Percentiles rank a stretch among this genome's conserved stretches.
Evolutionary conservation across 2,888 invertebrate genomes (phyloP).

Genomic region (Plebejus anna): DNA sequence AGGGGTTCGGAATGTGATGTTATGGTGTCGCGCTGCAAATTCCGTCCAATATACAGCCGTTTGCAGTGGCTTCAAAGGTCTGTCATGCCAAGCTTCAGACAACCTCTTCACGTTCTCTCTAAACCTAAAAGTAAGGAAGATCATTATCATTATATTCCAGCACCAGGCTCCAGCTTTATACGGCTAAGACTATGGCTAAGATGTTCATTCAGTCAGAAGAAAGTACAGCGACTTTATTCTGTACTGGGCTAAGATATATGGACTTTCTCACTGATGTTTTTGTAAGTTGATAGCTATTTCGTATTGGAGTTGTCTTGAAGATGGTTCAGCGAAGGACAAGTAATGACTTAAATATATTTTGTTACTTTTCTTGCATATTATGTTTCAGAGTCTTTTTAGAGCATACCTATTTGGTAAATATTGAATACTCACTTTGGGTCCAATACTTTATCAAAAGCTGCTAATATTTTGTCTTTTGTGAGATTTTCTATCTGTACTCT

Average conservation of each 20-base stretch:
- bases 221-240: too few species aligned
- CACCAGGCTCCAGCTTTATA: not conserved
- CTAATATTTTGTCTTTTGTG: constrained; percentile 69
- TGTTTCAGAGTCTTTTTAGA: too few species aligned
- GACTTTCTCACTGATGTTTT: too few species aligned
- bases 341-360: too few species aligned
- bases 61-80: constrained; percentile 79
- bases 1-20: constrained; percentile 67
- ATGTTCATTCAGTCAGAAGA: too few species aligned
- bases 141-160: not conserved
- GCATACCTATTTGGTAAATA: too few species aligned
- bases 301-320: too few species aligned
- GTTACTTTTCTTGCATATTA: too few species aligned
- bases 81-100: constrained; percentile 78
- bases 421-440: constrained; percentile 66
- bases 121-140: constrained; percentile 52
- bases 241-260: too few species aligned
- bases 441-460: constrained; percentile 75
- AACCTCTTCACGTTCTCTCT: constrained; percentile 64
- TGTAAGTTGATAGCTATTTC: too few species aligned
- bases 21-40: constrained; percentile 77
- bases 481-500: constrained; percentile 67
- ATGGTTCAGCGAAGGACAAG: too few species aligned
- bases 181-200: too few species aligned
- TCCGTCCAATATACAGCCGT: constrained; percentile 83